Base-by-base conservation (phyloP, 2,113 vertebrate genomes). In the Haemorhous mexicanus region DNA sequence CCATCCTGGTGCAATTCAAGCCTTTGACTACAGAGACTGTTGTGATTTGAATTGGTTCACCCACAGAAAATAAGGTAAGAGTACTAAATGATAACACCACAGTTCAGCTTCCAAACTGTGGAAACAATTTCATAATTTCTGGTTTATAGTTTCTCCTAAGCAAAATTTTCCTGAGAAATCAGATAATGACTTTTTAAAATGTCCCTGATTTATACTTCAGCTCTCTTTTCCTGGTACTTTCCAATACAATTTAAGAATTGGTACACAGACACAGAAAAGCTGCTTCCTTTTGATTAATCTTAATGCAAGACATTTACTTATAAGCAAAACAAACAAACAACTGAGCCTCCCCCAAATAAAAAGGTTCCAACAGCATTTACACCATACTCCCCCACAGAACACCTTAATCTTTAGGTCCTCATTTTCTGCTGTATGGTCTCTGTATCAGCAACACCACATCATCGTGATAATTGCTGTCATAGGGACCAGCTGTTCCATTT, bases 301-400 rank as follows among this genome's bases (percentile, higher is more conserved):
- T 81, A 69, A 88, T 55, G 15, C 9, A 69, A 58, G 6, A 59
- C 2, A 63, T 62, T 69, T 90, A 52, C 39, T 79, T 72, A 46
- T 19, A 72, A 76, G 16, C 5, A 84, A 59, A 84, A 16, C 5
- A 82, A 79, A 20, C 3, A 74, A 49, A 12, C 8, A 52, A 70
- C 43, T 2, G 8, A 46, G 3, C 0, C 0, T 5, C 6, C 0
- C 20, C 15, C 55, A 4, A 32, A 35, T 24, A 4, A 6, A 46
- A 39, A 74, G 9, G 21, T 76, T 73, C 20, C 5, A 67, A 53
- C n/a, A 55, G 11, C 6, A 33, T 80, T 87, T 87, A n/a, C 12
- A 6, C 30, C 70, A 3, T 18, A 22, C n/a, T 74, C 10, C 35
- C 11, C 13, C 23, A 20, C 7, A 26, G n/a, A 33, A 58, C 37